These are phyloP conservation scores for Odontamblyopus rebecca DNA, from an alignment of 2,797 vertebrate genomes.

Conservation along the genomic window DNA sequence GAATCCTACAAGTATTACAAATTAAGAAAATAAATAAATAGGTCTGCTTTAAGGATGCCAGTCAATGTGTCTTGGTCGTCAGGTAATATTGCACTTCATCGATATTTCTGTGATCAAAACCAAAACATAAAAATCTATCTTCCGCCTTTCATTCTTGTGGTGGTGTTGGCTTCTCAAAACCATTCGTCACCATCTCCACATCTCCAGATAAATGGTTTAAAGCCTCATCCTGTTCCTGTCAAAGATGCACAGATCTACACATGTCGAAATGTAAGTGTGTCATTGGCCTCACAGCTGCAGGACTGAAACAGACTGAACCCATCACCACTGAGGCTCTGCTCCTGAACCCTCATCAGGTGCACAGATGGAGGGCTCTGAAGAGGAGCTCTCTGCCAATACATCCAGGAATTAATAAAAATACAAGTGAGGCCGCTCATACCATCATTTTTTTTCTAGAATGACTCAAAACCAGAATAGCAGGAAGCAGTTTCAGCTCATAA, in stretches of 20 bases:
- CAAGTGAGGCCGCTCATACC: too few relatives aligned
- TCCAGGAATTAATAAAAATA: constrained; percentile 38
- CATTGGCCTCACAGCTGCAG: constrained; percentile 21
- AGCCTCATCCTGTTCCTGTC: constrained; percentile 12
- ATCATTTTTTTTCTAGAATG: too few relatives aligned
- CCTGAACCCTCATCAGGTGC: constrained; percentile 29
- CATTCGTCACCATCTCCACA: constrained; percentile 1
- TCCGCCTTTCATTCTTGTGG: background rate
- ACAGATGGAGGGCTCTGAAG: constrained; percentile 12
- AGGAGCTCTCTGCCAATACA: constrained; percentile 42
- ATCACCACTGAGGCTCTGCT: constrained; percentile 24
- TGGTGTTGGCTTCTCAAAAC: background rate
- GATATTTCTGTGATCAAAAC: too few relatives aligned
- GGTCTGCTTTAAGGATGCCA: background rate
- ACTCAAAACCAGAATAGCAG: too few relatives aligned
- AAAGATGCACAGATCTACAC: background rate
- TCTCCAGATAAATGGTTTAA: background rate
- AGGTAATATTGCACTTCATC: too few relatives aligned
- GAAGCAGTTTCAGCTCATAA: too few relatives aligned
- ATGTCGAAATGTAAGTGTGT: background rate
- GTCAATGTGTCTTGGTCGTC: background rate
- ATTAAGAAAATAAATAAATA: too few relatives aligned
- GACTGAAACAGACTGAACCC: constrained; percentile 37
- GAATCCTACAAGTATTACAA: too few relatives aligned
- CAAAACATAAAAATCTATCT: background rate